Base-by-base conservation (phyloP, 2,888 invertebrate species). In the Eristalis intricaria region DNA sequence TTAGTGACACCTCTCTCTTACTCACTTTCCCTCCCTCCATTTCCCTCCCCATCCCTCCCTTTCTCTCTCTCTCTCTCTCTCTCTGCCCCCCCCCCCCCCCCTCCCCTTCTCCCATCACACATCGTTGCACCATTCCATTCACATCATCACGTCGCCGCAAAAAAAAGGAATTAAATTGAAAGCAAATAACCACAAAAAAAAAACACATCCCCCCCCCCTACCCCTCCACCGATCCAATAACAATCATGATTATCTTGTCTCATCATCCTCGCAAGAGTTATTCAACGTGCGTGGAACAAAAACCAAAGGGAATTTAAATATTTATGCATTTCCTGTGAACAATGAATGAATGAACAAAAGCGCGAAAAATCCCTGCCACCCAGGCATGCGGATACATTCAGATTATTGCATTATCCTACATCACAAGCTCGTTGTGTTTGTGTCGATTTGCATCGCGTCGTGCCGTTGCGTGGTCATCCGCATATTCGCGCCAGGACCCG, bases 331-430 rank as follows among this genome's bases (percentile, higher is more conserved):
- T 74, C 73, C 80, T 68, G 79, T 61, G 66, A 73, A 71, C 58
- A 74, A 74, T 78, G 64, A 11, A 63, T n/a, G 32, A 13, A 56
- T 4, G 38, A 15, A 10, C 22, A 32, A 29, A 69, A 63, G 50
- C 4, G 8, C 63, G n/a, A 66, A 66, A 75, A 66, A 35, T 63
- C 63, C 69, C 19, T 38, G 63, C 50, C 40, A 79, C 50, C 50
- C 69, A 50, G 38, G 40, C 26, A 26, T 61, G 35, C 77, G 71
- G n/a, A 66, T 58, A 61, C 74, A 81, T 75, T 23, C 64, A 40
- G 75, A 75, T 75, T 70, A 64, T 69, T 75, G 58, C 64, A 70
- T 75, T 81, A 75, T 81, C 64, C 69, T 69, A 63, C 66, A 74
- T 80, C 50, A n/a, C n/a, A 58, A 38, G 61, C 61, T n/a, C 13